Conservation (phyloP, 2,113 vertebrate species). For the Scalopus aquaticus region DNA sequence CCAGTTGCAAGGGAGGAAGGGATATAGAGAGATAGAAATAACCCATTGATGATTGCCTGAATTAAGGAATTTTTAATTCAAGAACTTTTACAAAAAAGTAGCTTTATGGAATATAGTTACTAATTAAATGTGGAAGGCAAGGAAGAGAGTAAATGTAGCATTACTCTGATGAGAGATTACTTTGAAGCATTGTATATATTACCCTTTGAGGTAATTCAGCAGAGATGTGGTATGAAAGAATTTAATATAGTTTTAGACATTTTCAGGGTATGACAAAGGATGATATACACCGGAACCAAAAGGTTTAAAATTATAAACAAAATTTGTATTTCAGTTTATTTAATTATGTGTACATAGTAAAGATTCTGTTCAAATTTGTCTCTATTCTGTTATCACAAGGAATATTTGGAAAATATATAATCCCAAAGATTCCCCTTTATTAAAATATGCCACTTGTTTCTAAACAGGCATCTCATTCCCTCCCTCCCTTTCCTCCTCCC, state of each 20-base stretch:
- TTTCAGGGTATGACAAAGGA: not conserved
- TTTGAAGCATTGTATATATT: not conserved
- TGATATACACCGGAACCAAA: not conserved
- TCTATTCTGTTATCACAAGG: not conserved
- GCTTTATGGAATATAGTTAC: not conserved
- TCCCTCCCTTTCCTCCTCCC: not conserved
- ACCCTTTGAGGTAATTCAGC: not conserved
- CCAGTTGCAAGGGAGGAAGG: not conserved
- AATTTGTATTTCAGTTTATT: not conserved
- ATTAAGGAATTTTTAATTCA: too few species aligned
- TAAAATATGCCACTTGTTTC: not conserved
- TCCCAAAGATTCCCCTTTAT: not conserved
- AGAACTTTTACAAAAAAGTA: not conserved
- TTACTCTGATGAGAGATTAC: not conserved
- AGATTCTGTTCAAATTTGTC: not conserved
- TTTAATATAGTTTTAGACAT: not conserved
- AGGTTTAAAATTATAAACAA: not conserved
- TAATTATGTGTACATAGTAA: not conserved
- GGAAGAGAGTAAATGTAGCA: not conserved
- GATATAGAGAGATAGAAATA: not conserved
- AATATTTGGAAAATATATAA: not conserved
- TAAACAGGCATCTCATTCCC: not conserved
- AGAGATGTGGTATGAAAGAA: not conserved
- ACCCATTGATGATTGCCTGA: not conserved
- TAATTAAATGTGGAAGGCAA: not conserved